These are phyloP conservation scores for Agonopterix alstromeriana DNA, from an alignment of 2,888 invertebrate genomes.

Conservation along the genomic window DNA sequence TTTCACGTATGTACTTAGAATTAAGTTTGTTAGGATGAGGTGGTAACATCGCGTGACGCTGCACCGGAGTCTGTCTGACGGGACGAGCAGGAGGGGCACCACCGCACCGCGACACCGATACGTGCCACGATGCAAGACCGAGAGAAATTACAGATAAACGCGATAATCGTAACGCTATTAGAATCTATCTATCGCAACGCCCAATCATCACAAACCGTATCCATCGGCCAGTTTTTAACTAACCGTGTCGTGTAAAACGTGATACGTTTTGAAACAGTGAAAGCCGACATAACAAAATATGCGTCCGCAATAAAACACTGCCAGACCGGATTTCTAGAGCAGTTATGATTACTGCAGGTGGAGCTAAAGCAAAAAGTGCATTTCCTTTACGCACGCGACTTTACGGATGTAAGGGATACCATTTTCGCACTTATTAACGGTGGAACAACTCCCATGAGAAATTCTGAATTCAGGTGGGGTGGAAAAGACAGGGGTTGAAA, in stretches of 20 bases:
- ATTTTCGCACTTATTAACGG: constrained; percentile 55
- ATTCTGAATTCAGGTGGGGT: constrained; percentile 54
- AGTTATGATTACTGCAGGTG: constrained; percentile 17
- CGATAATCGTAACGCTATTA: constrained; percentile 32
- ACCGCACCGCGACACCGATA: constrained; percentile 9
- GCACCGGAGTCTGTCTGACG: constrained; percentile 1
- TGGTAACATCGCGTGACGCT: constrained; percentile 24
- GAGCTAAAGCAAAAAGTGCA: constrained; percentile 27
- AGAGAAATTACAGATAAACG: constrained; percentile 33
- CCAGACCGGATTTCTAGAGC: constrained; percentile 19
- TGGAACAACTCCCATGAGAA: constrained; percentile 58
- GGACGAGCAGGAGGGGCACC: constrained; percentile 11
- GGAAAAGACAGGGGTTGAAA: constrained; percentile 37
- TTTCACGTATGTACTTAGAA: constrained; percentile 31
- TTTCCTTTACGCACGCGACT: constrained; percentile 20
- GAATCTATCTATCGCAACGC: constrained; percentile 17
- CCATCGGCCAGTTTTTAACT: constrained; percentile 22
- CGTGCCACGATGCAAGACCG: constrained; percentile 14
- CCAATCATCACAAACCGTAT: constrained; percentile 24
- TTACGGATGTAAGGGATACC: constrained; percentile 23
- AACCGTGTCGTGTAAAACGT: constrained; percentile 15
- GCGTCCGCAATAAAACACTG: constrained; percentile 15
- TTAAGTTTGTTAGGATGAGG: constrained; percentile 32
- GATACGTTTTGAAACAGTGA: constrained; percentile 20
- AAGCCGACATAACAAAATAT: constrained; percentile 18